Percentiles rank a stretch among this genome's conserved stretches.
Evolutionary conservation across 2,888 invertebrate genomes (phyloP).

Genomic region (Eulithis testata): DNA sequence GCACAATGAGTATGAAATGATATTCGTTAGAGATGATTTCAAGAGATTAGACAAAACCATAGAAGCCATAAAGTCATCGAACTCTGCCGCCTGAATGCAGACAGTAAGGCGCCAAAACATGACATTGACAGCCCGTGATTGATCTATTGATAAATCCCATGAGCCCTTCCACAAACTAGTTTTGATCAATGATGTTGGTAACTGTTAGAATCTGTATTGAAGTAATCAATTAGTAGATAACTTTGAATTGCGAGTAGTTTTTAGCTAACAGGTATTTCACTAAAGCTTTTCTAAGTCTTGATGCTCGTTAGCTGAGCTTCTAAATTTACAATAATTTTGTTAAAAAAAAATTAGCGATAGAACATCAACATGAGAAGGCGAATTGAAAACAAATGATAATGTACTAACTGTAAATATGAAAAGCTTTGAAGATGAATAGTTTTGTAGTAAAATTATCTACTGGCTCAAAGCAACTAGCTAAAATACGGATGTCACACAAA

Average conservation of each 20-base stretch:
- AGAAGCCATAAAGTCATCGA: constrained; percentile 55
- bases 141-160: constrained; percentile 58
- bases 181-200: constrained; percentile 22
- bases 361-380: not conserved
- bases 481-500: constrained; percentile 7
- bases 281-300: constrained; percentile 8
- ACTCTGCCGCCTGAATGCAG: constrained; percentile 60
- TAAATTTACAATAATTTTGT: not conserved
- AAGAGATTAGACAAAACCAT: constrained; percentile 29
- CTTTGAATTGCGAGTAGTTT: constrained; percentile 18
- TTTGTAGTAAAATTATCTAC: not conserved
- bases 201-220: constrained; percentile 26
- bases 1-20: constrained; percentile 1
- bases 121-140: constrained; percentile 65
- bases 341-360: not conserved
- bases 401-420: not conserved
- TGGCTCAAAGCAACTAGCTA: not conserved
- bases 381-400: not conserved
- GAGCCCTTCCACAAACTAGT: constrained; percentile 36
- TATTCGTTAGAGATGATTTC: constrained; percentile 3
- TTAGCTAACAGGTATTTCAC: constrained; percentile 12
- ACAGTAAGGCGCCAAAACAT: constrained; percentile 71
- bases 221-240: constrained; percentile 24
- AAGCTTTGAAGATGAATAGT: not conserved
- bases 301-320: constrained; percentile 8